Percentiles rank a stretch among this genome's conserved stretches.
Evolutionary conservation across 1,140 invertebrate genomes (phyloP).

Genomic region (Atopsyche davidsoni): DNA sequence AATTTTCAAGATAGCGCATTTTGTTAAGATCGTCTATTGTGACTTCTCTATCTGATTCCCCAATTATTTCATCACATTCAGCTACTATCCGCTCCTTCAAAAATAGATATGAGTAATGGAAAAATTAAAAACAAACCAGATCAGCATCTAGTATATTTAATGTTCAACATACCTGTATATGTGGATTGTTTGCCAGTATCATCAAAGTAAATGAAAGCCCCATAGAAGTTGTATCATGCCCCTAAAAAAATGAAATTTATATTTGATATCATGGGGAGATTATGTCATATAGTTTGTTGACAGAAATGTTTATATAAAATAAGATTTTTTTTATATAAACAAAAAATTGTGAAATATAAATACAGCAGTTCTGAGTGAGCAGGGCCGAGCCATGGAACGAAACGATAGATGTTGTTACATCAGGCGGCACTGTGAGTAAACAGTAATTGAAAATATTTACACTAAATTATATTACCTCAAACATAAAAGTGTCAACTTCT

Average conservation of each 20-base stretch:
- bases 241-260: slow-evolving; percentile 42
- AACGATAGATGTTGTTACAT: too few species aligned
- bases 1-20: slow-evolving; percentile 67
- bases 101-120: neutral
- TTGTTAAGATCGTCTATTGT: slow-evolving; percentile 57
- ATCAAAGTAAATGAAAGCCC: slow-evolving; percentile 62
- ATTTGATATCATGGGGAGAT: neutral
- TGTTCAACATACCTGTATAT: slow-evolving; percentile 47
- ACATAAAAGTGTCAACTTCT: slow-evolving; percentile 81
- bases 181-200: slow-evolving; percentile 57
- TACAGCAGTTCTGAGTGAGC: too few species aligned
- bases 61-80: slow-evolving; percentile 61
- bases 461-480: slow-evolving; percentile 47
- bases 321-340: too few species aligned
- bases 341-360: too few species aligned
- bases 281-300: neutral
- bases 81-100: slow-evolving; percentile 43
- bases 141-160: too few species aligned
- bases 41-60: slow-evolving; percentile 44
- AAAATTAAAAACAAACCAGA: neutral
- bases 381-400: too few species aligned
- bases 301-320: too few species aligned
- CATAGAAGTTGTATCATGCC: slow-evolving; percentile 74
- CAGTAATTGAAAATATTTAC: too few species aligned
- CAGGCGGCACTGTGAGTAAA: too few species aligned